Conservation (phyloP, 2,113 vertebrate species). For the Chaetodon trifascialis region DNA sequence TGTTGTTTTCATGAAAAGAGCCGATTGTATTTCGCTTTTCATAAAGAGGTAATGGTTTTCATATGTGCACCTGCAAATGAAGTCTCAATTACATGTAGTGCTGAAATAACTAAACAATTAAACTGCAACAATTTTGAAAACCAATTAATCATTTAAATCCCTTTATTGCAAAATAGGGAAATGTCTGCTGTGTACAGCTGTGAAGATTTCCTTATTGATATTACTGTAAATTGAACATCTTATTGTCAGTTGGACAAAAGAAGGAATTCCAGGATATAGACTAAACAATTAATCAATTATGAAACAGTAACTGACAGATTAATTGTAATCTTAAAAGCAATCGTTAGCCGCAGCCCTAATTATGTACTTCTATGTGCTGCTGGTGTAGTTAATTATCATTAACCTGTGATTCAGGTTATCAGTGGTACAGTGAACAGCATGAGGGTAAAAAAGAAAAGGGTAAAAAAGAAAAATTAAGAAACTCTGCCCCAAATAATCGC, state of each 20-base stretch:
- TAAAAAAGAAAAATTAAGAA: neutral
- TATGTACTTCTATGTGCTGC: no score
- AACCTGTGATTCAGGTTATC: neutral
- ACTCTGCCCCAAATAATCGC: neutral
- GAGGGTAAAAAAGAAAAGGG: neutral
- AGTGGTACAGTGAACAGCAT: no score
- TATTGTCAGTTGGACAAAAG: neutral
- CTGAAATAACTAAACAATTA: neutral
- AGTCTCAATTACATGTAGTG: neutral
- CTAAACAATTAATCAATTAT: neutral
- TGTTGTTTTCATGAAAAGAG: neutral
- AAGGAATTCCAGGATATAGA: neutral
- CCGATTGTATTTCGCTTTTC: neutral
- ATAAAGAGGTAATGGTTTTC: neutral
- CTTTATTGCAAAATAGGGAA: neutral
- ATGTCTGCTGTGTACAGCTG: no score
- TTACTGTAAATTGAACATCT: neutral
- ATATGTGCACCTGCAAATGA: neutral
- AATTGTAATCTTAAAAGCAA: neutral
- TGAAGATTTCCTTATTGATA: neutral
- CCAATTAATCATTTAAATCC: neutral
- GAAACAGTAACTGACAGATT: neutral
- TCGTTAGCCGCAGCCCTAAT: no score
- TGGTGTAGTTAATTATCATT: neutral
- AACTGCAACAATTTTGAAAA: neutral